These are phyloP conservation scores for Dasypus novemcinctus DNA, from an alignment of 2,113 vertebrate genomes.

Conservation along the genomic window DNA sequence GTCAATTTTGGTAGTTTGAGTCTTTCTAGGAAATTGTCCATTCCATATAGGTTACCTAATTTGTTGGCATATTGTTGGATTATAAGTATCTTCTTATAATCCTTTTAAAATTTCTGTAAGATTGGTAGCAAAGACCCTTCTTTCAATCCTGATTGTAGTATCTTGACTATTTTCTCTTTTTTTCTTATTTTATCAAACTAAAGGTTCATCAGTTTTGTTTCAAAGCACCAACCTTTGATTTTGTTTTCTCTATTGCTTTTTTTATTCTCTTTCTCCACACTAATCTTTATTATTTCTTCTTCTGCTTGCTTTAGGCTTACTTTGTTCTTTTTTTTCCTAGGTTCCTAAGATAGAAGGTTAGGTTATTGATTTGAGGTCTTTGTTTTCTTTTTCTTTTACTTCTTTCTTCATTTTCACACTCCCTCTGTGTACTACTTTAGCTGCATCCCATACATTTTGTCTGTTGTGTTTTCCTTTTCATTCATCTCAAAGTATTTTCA, in stretches of 20 bases:
- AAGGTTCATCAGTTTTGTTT: not conserved
- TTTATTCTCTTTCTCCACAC: too few relatives aligned
- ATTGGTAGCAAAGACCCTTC: not conserved
- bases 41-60: too few relatives aligned
- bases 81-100: not conserved
- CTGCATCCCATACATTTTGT: not conserved
- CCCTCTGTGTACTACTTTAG: not conserved
- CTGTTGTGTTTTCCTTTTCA: too few relatives aligned
- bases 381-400: too few relatives aligned
- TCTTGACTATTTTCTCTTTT: not conserved
- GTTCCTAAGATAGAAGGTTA: too few relatives aligned
- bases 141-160: not conserved
- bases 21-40: too few relatives aligned
- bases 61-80: not conserved
- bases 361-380: too few relatives aligned
- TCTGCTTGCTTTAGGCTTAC: too few relatives aligned
- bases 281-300: too few relatives aligned
- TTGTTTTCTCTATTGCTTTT: constrained; percentile 2
- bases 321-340: too few relatives aligned
- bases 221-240: not conserved
- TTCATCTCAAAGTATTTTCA: not conserved
- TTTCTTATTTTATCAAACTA: not conserved
- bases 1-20: too few relatives aligned
- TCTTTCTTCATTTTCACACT: constrained; percentile 14
- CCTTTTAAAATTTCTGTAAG: not conserved